A percentile compares a stretch with the other conserved stretches of the same genome.
These are phyloP conservation scores for Suillia variegata DNA, from an alignment of 2,888 invertebrate species.

Conservation along the genomic window DNA sequence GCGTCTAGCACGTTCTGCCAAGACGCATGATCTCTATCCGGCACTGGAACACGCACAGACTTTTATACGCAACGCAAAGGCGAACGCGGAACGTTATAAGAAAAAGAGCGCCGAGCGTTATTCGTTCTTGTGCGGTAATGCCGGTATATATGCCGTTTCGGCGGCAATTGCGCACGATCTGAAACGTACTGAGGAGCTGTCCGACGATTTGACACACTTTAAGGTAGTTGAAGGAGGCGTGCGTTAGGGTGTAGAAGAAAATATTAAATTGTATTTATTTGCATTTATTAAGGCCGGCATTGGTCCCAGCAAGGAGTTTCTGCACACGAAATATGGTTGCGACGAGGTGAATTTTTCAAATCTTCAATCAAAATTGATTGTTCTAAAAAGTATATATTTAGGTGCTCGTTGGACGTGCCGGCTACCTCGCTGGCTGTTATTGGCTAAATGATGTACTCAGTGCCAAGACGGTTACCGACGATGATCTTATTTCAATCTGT, in stretches of 20 bases:
- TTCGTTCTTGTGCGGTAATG: slow-evolving; percentile 79
- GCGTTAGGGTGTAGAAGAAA: no score
- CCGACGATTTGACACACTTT: slow-evolving; percentile 55
- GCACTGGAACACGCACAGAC: slow-evolving; percentile 68
- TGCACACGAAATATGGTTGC: slow-evolving; percentile 71
- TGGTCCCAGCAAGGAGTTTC: slow-evolving; percentile 62
- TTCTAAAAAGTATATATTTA: no score
- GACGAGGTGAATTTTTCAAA: no score
- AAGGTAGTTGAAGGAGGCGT: no score
- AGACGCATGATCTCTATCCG: slow-evolving; percentile 57
- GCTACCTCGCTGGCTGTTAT: slow-evolving; percentile 77
- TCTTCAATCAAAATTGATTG: no score
- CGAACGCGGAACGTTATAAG: slow-evolving; percentile 62
- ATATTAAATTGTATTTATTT: no score
- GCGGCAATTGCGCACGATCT: slow-evolving; percentile 66
- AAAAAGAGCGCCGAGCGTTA: slow-evolving; percentile 66
- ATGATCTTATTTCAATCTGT: slow-evolving; percentile 70
- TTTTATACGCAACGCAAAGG: slow-evolving; percentile 69
- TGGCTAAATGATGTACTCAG: slow-evolving; percentile 66
- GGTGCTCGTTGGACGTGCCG: slow-evolving; percentile 84
- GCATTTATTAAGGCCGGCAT: no score
- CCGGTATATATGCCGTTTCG: slow-evolving; percentile 77
- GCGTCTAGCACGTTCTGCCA: slow-evolving; percentile 67
- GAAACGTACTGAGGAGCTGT: slow-evolving; percentile 61
- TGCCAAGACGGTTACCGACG: slow-evolving; percentile 53